A percentile compares a stretch with the other conserved stretches of the same genome.
Conservation (phyloP, 1,140 invertebrate species). For the Oryzaephilus surinamensis region DNA sequence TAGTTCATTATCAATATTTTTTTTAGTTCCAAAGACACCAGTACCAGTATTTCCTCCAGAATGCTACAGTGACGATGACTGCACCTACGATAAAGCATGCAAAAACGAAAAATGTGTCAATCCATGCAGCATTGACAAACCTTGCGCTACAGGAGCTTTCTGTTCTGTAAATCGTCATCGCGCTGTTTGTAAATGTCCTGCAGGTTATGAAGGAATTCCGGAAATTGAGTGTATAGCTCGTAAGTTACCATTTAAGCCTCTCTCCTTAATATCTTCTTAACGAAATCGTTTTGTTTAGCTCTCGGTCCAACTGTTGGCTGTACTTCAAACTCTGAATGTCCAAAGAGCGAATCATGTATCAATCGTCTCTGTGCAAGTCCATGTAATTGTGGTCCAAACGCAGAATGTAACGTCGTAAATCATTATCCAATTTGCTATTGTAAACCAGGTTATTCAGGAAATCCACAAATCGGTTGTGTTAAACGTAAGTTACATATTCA, state of each 20-base stretch:
- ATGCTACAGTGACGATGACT: constrained; percentile 68
- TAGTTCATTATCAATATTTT: no score
- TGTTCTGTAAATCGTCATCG: constrained; percentile 66
- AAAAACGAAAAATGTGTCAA: constrained; percentile 64
- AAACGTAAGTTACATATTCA: constrained; percentile 47
- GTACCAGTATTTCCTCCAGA: constrained; percentile 44
- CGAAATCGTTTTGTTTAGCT: constrained; percentile 34
- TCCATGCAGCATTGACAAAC: constrained; percentile 56
- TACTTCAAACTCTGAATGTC: constrained; percentile 67
- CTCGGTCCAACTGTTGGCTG: constrained; percentile 54
- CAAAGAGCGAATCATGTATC: constrained; percentile 65
- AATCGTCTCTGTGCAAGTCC: constrained; percentile 68
- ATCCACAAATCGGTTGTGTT: constrained; percentile 67
- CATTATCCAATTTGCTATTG: constrained; percentile 77
- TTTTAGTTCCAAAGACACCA: constrained; percentile 41
- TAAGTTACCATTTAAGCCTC: no score
- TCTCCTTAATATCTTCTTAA: constrained; percentile 5
- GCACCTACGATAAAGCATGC: constrained; percentile 60
- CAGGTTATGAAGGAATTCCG: constrained; percentile 65
- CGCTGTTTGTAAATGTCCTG: constrained; percentile 69
- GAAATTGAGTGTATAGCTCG: constrained; percentile 60
- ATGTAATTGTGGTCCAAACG: constrained; percentile 73
- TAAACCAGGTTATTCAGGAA: constrained; percentile 65
- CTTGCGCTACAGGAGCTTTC: constrained; percentile 65
- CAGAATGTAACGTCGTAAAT: constrained; percentile 65